A percentile compares a stretch with the other conserved stretches of the same genome.
Conservation (phyloP, 2,113 vertebrate species). For the Diphyllodes magnificus region DNA sequence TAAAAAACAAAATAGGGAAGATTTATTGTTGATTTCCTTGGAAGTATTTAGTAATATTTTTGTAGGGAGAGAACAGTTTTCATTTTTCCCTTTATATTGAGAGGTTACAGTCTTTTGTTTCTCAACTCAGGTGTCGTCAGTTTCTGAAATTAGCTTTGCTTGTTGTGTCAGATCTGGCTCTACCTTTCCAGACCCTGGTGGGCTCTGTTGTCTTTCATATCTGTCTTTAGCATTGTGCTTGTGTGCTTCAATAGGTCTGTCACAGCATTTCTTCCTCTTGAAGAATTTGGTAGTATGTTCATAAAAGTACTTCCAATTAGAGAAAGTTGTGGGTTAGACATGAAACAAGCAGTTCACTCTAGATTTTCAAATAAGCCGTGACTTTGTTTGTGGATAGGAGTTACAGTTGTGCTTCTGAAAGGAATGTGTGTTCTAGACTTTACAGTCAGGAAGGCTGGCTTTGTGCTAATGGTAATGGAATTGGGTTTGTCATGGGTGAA, state of each 20-base stretch:
- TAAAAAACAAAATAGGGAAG: not conserved
- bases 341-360: not conserved
- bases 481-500: not conserved
- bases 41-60: not conserved
- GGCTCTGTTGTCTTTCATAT: not conserved
- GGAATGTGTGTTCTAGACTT: not conserved
- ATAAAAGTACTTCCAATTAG: not conserved
- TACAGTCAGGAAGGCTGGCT: not conserved
- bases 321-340: not conserved
- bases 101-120: not conserved
- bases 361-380: not conserved
- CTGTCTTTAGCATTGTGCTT: not conserved
- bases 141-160: not conserved
- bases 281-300: not conserved
- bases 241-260: not conserved
- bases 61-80: not conserved
- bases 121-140: accelerated
- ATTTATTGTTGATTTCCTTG: not conserved
- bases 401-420: not conserved
- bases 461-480: not conserved
- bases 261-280: not conserved
- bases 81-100: not conserved
- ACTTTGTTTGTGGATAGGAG: not conserved
- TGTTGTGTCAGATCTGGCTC: not conserved
- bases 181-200: not conserved